phyloP scores from a whole-genome alignment of 2,797 vertebrate species.

The Thaleichthys pacificus region DNA sequence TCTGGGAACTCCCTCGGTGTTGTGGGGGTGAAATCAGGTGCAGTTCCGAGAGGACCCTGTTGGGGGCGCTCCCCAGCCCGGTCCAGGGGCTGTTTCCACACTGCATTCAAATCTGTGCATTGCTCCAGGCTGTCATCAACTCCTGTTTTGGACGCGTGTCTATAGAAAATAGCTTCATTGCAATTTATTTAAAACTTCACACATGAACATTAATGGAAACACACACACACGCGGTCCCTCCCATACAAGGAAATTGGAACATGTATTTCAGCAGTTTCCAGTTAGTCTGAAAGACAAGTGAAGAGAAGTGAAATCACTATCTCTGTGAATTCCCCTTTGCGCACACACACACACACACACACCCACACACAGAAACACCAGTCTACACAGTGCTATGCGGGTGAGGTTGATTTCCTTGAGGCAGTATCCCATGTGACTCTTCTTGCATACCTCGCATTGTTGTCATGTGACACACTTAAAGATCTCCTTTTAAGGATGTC shows the following conservation, averaged over 20 bases:
- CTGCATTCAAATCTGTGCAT: not conserved
- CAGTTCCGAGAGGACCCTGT: not conserved
- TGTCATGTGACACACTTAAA: conserved; percentile 85
- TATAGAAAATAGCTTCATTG: no score
- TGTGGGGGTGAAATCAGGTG: not conserved
- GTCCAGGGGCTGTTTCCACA: not conserved
- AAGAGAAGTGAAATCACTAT: conserved; percentile 69
- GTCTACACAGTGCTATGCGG: conserved; percentile 35
- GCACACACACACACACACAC: conserved; percentile 9
- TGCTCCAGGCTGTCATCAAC: not conserved
- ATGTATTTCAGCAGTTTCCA: conserved; percentile 61
- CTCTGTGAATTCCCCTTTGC: conserved; percentile 55
- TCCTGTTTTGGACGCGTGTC: no score
- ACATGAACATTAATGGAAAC: no score
- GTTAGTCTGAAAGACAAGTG: conserved; percentile 49
- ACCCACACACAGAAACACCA: not conserved
- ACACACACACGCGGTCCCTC: not conserved
- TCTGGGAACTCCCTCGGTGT: not conserved
- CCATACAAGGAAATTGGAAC: conserved; percentile 45
- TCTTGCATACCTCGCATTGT: conserved; percentile 79
- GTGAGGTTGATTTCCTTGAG: conserved; percentile 77
- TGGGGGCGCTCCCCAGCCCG: not conserved
- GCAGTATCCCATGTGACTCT: conserved; percentile 75
- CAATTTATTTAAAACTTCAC: no score
- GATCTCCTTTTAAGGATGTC: conserved; percentile 83